Evolutionary conservation across 2,113 vertebrate species (phyloP), one percentile per base, ranked within the genome.

Genomic region (Bujurquina vittata): DNA sequence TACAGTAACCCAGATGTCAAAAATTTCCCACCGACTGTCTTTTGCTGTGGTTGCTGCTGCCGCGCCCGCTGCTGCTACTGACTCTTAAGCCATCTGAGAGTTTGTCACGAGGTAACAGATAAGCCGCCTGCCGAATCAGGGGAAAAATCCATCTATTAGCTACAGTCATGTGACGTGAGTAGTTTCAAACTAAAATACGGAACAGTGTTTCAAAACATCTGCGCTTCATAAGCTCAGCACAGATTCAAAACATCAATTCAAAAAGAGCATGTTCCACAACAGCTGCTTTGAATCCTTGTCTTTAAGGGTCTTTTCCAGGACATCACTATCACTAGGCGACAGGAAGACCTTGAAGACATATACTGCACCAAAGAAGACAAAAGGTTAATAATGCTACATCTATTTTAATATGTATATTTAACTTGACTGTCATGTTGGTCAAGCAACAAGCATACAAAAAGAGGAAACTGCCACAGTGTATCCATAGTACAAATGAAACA

Each of bases 251-350:
- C 33, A 37, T 62, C 11, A n/a, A 18, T 46, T 67, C 63, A 23
- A 72, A 75, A 63, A 62, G 40, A 31, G 37, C 49, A 29, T 40
- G 55, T 37, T 57, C n/a, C 60, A 35, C 63, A 77, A 37, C 52
- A 67, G 67, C 75, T 86, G 75, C 33, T 72, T 26, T 82, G 46
- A 79, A 73, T 84, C 72, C 54, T 80, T 80, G 72, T 40, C 65
- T 87, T 89, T 67, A 81, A 87, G 84, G 82, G 60, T 88, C 84
- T 90, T 84, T 83, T 80, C 63, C 23, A 29, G 35, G 14, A 88
- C 43, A 1, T 86, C 54, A 78, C 67, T 37, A 93, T 95, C 89
- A 89, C 94, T 90, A 94, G 79, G 95, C 94, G 94, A 96, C 91
- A 2, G 79, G 6, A 56, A 81, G 67, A 83, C 83, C 84, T 89